These are phyloP conservation scores for Chrysolophus pictus DNA, from an alignment of 2,797 vertebrate species.

Conservation along the genomic window DNA sequence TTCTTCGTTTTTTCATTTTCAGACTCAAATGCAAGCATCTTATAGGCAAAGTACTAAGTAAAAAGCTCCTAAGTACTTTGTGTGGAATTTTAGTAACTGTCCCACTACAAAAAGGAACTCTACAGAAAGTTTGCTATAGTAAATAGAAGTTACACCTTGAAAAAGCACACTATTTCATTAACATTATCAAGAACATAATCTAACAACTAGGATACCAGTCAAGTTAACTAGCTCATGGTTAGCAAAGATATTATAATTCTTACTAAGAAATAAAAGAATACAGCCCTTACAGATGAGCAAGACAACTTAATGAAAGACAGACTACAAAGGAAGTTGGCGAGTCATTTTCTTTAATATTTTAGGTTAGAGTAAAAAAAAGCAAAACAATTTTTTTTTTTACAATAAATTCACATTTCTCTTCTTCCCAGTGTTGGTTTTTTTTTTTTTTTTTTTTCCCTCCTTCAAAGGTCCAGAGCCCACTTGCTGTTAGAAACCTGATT, in stretches of 20 bases:
- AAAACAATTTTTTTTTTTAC: background rate
- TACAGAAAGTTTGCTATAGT: background rate
- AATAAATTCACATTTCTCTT: constrained; percentile 36
- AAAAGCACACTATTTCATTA: background rate
- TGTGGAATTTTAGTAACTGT: background rate
- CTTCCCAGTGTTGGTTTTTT: background rate
- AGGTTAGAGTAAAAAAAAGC: background rate
- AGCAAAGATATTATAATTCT: background rate
- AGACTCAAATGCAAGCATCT: background rate
- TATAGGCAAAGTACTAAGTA: background rate
- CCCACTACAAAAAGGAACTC: background rate
- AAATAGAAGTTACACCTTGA: background rate
- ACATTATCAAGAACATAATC: background rate
- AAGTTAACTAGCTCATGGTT: background rate
- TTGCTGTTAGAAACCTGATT: background rate
- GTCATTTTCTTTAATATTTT: constrained; percentile 25
- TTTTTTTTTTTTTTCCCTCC: background rate
- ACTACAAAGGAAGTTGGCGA: background rate
- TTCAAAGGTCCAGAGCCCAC: background rate
- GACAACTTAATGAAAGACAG: background rate
- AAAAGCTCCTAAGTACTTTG: background rate
- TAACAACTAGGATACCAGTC: fast-evolving
- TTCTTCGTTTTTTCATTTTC: background rate
- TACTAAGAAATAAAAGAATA: background rate
- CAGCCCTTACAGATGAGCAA: background rate